These are phyloP conservation scores for Pimpla rufipes DNA, from an alignment of 2,888 invertebrate genomes.

Conservation along the genomic window DNA sequence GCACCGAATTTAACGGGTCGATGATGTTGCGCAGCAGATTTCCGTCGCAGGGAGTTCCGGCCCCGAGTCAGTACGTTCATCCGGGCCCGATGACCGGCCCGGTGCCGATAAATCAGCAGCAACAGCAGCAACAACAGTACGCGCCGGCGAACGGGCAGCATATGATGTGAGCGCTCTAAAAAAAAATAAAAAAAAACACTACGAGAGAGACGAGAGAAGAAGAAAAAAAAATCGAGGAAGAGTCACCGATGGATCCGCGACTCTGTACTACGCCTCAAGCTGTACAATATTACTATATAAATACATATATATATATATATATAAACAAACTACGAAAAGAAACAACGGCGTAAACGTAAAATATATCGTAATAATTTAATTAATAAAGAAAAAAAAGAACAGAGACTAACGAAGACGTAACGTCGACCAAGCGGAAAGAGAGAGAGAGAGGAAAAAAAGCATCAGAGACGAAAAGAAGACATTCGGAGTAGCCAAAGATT, in stretches of 20 bases:
- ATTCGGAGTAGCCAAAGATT: constrained; percentile 80
- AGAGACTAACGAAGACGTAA: not conserved
- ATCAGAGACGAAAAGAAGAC: constrained; percentile 35
- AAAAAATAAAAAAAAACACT: not conserved
- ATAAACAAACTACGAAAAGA: constrained; percentile 51
- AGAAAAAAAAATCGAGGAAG: constrained; percentile 54
- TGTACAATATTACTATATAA: constrained; percentile 78
- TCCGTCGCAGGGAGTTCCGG: constrained; percentile 78
- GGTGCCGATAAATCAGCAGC: constrained; percentile 74
- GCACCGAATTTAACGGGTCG: constrained; percentile 27
- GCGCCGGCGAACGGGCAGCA: constrained; percentile 82
- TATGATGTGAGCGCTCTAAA: constrained; percentile 79
- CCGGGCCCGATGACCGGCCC: constrained; percentile 75
- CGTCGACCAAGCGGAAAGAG: not conserved
- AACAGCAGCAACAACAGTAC: constrained; percentile 73
- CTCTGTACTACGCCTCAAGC: constrained; percentile 70
- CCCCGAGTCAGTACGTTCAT: constrained; percentile 77
- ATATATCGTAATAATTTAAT: constrained; percentile 79
- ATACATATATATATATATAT: constrained; percentile 43
- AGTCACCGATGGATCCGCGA: constrained; percentile 60
- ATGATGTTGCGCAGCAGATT: constrained; percentile 74
- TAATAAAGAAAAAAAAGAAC: constrained; percentile 65
- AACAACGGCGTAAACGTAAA: constrained; percentile 44
- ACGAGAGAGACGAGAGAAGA: constrained; percentile 56
- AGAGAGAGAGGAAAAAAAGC: constrained; percentile 57